Conservation (phyloP, 2,888 invertebrate species). For the Nomada hirtipes region DNA sequence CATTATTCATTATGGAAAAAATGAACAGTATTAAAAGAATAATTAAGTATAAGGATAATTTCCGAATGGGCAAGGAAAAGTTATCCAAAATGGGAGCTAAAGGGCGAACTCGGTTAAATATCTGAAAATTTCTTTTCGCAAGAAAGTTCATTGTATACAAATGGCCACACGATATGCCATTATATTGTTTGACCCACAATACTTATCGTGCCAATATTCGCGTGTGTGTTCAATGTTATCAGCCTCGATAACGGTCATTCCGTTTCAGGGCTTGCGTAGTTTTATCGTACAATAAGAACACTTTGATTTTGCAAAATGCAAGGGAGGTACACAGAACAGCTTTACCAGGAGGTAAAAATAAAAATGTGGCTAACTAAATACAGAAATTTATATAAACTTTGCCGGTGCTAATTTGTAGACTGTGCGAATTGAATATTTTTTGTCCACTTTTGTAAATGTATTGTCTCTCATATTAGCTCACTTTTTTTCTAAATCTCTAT, state of each 20-base stretch:
- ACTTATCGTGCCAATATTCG: background rate
- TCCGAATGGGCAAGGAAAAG: too few species aligned
- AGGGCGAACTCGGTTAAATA: too few species aligned
- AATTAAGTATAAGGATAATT: background rate
- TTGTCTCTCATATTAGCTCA: background rate
- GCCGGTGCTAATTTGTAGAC: background rate
- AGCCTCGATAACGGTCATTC: background rate
- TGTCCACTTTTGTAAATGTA: background rate
- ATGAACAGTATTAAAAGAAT: too few species aligned
- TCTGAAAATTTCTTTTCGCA: too few species aligned
- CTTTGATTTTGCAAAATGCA: background rate
- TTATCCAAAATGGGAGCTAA: too few species aligned
- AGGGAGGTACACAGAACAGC: background rate
- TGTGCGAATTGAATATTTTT: background rate
- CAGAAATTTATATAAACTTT: background rate
- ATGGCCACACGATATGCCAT: background rate
- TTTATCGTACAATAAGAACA: background rate
- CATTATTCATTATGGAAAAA: too few species aligned
- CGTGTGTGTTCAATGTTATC: background rate
- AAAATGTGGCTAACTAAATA: background rate
- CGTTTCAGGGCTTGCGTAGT: background rate
- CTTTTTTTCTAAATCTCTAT: background rate
- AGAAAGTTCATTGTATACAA: background rate
- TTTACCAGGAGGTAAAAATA: background rate
- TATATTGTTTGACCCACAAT: background rate